A percentile compares a stretch with the other conserved stretches of the same genome.
These are phyloP conservation scores for Pristiophorus japonicus DNA, from an alignment of 2,113 vertebrate genomes.

Conservation along the genomic window DNA sequence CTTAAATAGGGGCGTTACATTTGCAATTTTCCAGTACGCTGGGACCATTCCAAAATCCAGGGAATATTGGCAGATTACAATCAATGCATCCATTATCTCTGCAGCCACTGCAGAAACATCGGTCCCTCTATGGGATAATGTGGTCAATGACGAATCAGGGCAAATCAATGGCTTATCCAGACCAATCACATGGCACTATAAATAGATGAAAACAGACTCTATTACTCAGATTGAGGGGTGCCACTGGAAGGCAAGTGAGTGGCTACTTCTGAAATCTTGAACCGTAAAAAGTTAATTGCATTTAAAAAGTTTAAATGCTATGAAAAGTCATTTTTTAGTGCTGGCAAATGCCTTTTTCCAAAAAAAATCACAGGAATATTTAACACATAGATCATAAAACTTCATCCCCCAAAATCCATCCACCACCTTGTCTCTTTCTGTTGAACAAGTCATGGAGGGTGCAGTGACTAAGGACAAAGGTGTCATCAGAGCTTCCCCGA, in stretches of 20 bases:
- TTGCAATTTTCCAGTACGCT: too few species aligned
- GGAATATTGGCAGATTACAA: too few species aligned
- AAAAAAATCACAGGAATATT: not conserved
- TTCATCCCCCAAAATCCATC: too few species aligned
- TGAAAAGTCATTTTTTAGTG: not conserved
- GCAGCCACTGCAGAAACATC: not conserved
- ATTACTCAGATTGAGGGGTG: not conserved
- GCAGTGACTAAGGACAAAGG: not conserved
- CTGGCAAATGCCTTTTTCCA: too few species aligned
- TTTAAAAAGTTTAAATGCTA: not conserved
- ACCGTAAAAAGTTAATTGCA: too few species aligned
- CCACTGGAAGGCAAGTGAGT: not conserved
- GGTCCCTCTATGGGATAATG: not conserved
- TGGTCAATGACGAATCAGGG: too few species aligned
- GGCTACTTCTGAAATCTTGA: not conserved
- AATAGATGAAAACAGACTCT: too few species aligned
- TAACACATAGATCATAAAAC: not conserved
- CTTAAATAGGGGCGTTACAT: too few species aligned
- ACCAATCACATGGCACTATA: not conserved
- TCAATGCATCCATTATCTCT: too few species aligned
- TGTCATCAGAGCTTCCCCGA: not conserved
- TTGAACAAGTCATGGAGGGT: not conserved
- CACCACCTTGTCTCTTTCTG: not conserved
- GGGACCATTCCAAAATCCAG: too few species aligned
- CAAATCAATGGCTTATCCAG: not conserved